Conservation (phyloP, 2,888 invertebrate genomes). For the Apamea anceps region DNA sequence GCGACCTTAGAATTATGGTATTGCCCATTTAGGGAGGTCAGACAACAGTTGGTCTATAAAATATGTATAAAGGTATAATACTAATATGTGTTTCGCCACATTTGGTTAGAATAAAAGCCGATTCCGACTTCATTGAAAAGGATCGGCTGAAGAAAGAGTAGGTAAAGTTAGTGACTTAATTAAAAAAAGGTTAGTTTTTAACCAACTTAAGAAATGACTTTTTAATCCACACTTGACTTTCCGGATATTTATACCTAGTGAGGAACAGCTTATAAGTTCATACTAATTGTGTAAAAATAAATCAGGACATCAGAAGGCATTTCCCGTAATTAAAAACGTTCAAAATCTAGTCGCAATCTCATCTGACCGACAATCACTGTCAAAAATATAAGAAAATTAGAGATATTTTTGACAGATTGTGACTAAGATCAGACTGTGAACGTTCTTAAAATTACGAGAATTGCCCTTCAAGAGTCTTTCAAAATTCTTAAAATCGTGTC, state of each 20-base stretch:
- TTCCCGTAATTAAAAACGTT: no score
- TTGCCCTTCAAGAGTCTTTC: not conserved
- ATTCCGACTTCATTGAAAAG: not conserved
- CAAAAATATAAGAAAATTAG: no score
- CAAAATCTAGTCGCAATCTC: no score
- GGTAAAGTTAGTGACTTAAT: not conserved
- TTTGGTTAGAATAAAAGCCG: not conserved
- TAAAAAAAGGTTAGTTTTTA: not conserved
- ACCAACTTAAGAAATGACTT: not conserved
- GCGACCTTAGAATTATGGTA: not conserved
- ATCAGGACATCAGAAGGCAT: not conserved
- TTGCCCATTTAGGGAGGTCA: not conserved
- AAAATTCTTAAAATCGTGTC: not conserved
- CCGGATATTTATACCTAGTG: not conserved
- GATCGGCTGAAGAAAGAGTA: not conserved
- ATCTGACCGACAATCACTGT: no score
- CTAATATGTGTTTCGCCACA: not conserved
- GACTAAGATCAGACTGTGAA: no score
- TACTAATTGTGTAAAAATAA: not conserved
- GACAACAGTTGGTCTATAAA: not conserved
- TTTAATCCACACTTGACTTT: not conserved
- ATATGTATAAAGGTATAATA: not conserved
- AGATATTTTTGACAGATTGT: no score
- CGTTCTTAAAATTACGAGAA: no score
- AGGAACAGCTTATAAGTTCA: not conserved